phyloP scores from a whole-genome alignment of 2,888 invertebrate genomes.

The Athetis lepigone region DNA sequence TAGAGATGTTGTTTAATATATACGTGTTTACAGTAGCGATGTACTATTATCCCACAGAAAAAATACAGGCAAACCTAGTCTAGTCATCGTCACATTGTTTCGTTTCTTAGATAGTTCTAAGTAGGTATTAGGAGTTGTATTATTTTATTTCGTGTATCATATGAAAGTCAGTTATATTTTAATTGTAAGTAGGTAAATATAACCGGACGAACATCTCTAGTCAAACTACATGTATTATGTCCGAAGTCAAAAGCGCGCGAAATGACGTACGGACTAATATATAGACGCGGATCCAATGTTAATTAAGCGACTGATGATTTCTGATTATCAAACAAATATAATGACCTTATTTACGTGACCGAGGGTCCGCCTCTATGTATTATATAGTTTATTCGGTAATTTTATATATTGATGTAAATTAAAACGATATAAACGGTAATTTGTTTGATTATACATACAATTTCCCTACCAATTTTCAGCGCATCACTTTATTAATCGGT shows the following conservation, averaged over 20 bases:
- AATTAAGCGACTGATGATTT: constrained; percentile 15
- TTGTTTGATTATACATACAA: constrained; percentile 31
- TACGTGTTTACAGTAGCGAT: constrained; percentile 44
- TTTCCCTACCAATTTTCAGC: too few relatives aligned
- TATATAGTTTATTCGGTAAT: constrained; percentile 63
- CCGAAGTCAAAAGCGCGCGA: constrained; percentile 7
- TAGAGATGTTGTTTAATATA: constrained; percentile 41
- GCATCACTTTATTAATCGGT: too few relatives aligned
- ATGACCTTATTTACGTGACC: constrained; percentile 4
- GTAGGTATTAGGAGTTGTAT: constrained; percentile 37
- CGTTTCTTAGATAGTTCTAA: constrained; percentile 47
- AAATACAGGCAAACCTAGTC: constrained; percentile 58
- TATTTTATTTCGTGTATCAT: constrained; percentile 28
- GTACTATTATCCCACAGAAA: constrained; percentile 20
- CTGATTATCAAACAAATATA: constrained; percentile 9
- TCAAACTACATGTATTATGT: constrained; percentile 48
- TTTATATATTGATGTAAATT: constrained; percentile 83
- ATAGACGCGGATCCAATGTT: constrained; percentile 33
- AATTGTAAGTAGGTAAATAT: constrained; percentile 35
- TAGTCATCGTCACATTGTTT: constrained; percentile 55
- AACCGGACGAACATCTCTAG: constrained; percentile 48
- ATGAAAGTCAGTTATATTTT: constrained; percentile 34
- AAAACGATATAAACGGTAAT: constrained; percentile 62
- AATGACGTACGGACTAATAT: constrained; percentile 15
- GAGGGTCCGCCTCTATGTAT: constrained; percentile 35